Evolutionary conservation across 2,797 vertebrate genomes (phyloP), one percentile per base, ranked within the genome.

Genomic region (Hirundo rustica): DNA sequence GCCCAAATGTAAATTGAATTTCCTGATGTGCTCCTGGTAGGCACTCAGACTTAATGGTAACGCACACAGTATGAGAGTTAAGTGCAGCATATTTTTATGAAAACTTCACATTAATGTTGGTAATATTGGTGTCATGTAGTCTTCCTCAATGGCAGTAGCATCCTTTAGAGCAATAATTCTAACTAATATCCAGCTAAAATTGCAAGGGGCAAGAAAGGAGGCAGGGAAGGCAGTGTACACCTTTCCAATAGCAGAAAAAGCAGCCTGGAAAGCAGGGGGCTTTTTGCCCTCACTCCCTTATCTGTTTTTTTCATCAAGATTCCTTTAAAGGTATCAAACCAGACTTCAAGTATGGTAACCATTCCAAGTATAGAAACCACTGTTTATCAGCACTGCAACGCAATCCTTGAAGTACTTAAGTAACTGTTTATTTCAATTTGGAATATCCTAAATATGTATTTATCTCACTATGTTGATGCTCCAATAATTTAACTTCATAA

Each of bases 381-480:
- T 72, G 11, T 55, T 67, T 47, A 94, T 65, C 26, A 85, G 47
- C 67, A 81, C 13, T 73, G 32, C 55, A 85, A 8, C 27, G 40
- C 36, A 86, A 86, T 44, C 42, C 51, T 48, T 76, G 16, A 83
- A 85, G 79, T 55, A 57, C n/a, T 74, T 53, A 76, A 82, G 34
- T 60, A 80, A 58, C 40, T 58, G 19, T 21, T 40, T 61, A 21
- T 29, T 42, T 62, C 38, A 42, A 85, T 50, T 13, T 81, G 47
- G 62, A 88, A 78, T 74, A 93, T 18, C 54, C 68, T 77, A 93
- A 84, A 66, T 47, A 88, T 17, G 12, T 29, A 78, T 74, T 89
- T 75, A 93, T 61, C 32, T 36, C 77, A 92, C 78, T 77, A 64
- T 53, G 47, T 18, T 76, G 55, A 91, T 54, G 45, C 10, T 68